These are phyloP conservation scores for Rhopalosiphum padi DNA, from an alignment of 1,140 invertebrate species.

Conservation along the genomic window DNA sequence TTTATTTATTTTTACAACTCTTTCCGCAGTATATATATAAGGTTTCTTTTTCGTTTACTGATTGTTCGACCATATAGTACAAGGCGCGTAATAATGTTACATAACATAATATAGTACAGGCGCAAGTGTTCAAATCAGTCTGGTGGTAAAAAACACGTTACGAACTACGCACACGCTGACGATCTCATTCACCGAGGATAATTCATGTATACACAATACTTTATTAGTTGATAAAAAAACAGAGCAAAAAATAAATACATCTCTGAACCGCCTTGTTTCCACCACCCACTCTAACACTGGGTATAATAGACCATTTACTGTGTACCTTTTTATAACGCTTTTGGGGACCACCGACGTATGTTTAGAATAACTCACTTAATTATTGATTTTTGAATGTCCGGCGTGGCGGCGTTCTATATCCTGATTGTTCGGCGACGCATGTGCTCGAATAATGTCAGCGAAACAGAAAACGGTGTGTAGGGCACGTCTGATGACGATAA, in stretches of 20 bases:
- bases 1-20: constrained; percentile 12
- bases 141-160: constrained; percentile 1
- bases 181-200: not conserved
- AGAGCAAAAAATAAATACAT: constrained; percentile 34
- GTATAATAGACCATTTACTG: not conserved
- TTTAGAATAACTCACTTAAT: not conserved
- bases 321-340: not conserved
- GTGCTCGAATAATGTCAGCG: not conserved
- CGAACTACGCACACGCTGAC: not conserved
- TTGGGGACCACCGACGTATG: constrained; percentile 6
- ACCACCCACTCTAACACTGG: too few relatives aligned
- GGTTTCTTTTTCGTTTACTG: not conserved
- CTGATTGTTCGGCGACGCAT: not conserved
- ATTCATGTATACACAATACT: constrained; percentile 4
- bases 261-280: not conserved
- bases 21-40: not conserved
- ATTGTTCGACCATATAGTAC: not conserved
- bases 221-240: constrained; percentile 23
- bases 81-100: not conserved
- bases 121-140: not conserved
- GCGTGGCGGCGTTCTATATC: not conserved
- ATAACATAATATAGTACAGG: not conserved
- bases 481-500: not conserved
- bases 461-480: not conserved
- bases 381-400: constrained; percentile 26